Conservation (phyloP, 2,797 vertebrate species). For the Falco naumanni region DNA sequence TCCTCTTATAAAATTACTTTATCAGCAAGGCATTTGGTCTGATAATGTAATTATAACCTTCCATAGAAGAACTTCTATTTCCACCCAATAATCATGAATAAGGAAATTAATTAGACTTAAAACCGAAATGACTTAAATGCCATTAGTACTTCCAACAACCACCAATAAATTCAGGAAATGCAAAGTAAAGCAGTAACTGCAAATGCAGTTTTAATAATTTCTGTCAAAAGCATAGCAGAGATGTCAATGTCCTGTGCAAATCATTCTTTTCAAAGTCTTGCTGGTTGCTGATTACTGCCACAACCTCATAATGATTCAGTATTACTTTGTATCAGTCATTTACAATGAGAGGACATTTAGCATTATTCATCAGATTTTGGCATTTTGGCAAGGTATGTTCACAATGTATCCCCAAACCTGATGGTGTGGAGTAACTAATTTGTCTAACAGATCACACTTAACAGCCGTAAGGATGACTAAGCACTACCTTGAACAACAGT, state of each 20-base stretch:
- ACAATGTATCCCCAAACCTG: neutral
- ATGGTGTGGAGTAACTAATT: neutral
- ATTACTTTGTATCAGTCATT: neutral
- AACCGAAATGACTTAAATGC: neutral
- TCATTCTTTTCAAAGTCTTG: neutral
- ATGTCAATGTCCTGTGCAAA: neutral
- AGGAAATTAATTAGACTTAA: neutral
- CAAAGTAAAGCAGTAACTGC: conserved; percentile 6
- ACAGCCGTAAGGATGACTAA: conserved; percentile 14
- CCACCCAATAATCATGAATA: neutral
- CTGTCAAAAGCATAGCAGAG: neutral
- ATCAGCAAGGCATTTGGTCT: conserved; percentile 26
- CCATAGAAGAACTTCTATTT: neutral
- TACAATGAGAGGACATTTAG: neutral
- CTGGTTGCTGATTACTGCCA: neutral
- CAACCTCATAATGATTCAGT: neutral
- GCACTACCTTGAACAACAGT: neutral
- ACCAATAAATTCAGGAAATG: conserved; percentile 5
- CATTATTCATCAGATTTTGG: neutral
- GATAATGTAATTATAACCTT: neutral
- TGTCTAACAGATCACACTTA: neutral
- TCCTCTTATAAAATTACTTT: neutral
- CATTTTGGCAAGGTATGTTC: neutral
- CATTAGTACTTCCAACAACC: neutral
- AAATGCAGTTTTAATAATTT: neutral